Evolutionary conservation across 2,113 vertebrate species (phyloP).

Genomic region (Notarius lentiginosus): DNA sequence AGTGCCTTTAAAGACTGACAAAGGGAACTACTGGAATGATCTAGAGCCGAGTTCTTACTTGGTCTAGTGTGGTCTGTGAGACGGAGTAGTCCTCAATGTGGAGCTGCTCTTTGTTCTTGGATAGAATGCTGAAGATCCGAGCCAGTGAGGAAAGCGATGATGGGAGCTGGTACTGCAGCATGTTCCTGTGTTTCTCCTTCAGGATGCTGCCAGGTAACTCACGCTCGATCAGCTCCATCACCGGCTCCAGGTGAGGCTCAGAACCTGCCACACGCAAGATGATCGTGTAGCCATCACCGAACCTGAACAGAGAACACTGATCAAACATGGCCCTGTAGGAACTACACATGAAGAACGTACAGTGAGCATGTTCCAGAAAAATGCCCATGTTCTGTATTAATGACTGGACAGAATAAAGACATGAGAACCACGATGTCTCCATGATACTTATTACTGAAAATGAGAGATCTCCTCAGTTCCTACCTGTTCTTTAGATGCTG

Average conservation of each 20-base stretch:
- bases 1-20: background rate
- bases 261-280: constrained; percentile 89
- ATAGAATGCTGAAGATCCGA: constrained; percentile 92
- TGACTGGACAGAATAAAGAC: background rate
- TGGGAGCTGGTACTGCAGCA: constrained; percentile 96
- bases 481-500: constrained; percentile 97
- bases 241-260: constrained; percentile 84
- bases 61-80: constrained; percentile 98
- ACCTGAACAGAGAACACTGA: constrained; percentile 68
- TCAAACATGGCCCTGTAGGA: background rate
- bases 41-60: constrained; percentile 76
- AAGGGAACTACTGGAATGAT: background rate
- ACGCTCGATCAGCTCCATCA: constrained; percentile 87
- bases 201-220: constrained; percentile 92
- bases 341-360: background rate
- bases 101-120: constrained; percentile 88
- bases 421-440: background rate
- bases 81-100: constrained; percentile 98
- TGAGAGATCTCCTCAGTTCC: background rate
- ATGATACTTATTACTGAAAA: background rate
- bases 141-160: constrained; percentile 89
- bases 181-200: constrained; percentile 95
- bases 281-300: constrained; percentile 97
- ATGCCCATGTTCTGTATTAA: background rate
- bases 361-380: background rate